Base-by-base conservation (phyloP, 92 coral and sea anemone species). In the Phenganax stokvisi region DNA sequence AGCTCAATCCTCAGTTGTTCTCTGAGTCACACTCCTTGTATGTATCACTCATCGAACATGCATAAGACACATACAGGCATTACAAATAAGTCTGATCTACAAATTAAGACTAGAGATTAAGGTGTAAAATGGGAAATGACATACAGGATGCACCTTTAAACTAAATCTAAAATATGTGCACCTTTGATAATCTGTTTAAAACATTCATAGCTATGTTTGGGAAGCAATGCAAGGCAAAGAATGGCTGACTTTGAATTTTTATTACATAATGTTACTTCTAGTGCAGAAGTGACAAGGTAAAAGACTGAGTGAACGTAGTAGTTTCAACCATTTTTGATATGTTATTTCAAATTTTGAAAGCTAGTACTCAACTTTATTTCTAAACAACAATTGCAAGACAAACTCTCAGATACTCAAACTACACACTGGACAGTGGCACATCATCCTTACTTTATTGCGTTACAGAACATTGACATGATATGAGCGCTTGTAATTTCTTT, bases 51-150 rank as follows among this genome's bases (percentile, higher is more conserved):
- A 68, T 0, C 73, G 47, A 68, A 53, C 73, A 68, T 68, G 47
- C 47, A 37, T 68, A 68, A 30, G n/a, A 30, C 8, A 68, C 13
- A 68, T 51, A 68, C n/a, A 17, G 47, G 37, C 70, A 17, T 64
- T 20, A 12, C 8, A 28, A 61, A 61, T 61, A 15, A 4, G n/a
- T 61, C n/a, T 15, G 37, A 44, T 20, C 47, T 37, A 37, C n/a
- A 51, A 68, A 68, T 12, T 10, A 25, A 59, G 70, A 64, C 27
- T 64, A 9, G 12, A 68, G 73, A 68, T 68, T 68, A 68, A 28
- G 73, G 73, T 68, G 73, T 68, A 68, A 68, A 37, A 68, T 68
- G 47, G 73, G 73, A 68, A 28, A 68, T 68, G 73, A 68, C 73
- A 68, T 68, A 30, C 51, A 66, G 72, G 72, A 66, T 66, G 20